A percentile compares a stretch with the other conserved stretches of the same genome.
phyloP scores from a whole-genome alignment of 2,888 invertebrate genomes.

The Sipha maydis region DNA sequence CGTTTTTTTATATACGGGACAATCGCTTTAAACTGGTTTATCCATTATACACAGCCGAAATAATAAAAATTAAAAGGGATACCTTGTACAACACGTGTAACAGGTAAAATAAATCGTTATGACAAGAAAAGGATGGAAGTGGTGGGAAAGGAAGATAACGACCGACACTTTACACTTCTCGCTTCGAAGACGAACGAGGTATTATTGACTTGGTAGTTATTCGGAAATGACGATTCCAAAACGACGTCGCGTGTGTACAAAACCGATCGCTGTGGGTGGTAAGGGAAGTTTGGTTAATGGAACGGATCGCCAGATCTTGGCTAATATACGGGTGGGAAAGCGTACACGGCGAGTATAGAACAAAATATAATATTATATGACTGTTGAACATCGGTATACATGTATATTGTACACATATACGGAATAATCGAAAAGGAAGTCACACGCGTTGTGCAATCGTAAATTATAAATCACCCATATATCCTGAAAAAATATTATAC shows the following conservation, averaged over 20 bases:
- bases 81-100: not conserved
- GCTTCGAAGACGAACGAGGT: not conserved
- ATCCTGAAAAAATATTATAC: not conserved
- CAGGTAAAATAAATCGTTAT: not conserved
- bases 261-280: conserved; percentile 41
- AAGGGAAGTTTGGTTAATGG: conserved; percentile 14
- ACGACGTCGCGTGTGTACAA: not conserved
- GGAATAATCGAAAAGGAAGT: conserved; percentile 42
- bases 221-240: not conserved
- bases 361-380: not conserved
- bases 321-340: conserved; percentile 22
- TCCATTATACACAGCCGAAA: not conserved
- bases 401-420: not conserved
- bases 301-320: not conserved
- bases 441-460: conserved; percentile 37
- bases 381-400: not conserved
- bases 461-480: conserved; percentile 22
- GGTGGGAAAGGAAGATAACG: not conserved
- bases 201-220: not conserved
- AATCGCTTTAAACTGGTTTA: not conserved
- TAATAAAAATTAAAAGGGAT: not conserved
- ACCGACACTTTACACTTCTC: not conserved
- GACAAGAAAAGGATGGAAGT: not conserved
- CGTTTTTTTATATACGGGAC: not conserved
- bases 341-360: not conserved